Conservation (phyloP, 2,888 invertebrate species). For the Dryocosmus kuriphilus region DNA sequence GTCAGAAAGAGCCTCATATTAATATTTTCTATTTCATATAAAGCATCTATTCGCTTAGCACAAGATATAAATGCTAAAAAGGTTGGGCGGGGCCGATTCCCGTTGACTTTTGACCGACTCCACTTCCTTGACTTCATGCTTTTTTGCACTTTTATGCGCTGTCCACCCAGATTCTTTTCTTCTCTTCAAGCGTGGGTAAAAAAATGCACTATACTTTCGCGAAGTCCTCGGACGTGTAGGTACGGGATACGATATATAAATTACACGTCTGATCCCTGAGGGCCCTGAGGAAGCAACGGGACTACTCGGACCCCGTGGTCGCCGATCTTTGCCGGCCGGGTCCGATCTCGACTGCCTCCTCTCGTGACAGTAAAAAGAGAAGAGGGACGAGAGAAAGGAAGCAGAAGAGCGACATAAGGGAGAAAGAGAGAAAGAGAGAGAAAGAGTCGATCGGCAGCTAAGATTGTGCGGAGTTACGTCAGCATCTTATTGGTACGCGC, state of each 20-base stretch:
- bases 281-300: slow-evolving; percentile 73
- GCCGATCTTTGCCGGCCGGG: slow-evolving; percentile 61
- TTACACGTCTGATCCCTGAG: slow-evolving; percentile 73
- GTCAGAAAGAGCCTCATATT: neutral
- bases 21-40: neutral
- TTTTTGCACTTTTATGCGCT: neutral
- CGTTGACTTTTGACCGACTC: neutral
- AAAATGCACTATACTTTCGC: slow-evolving; percentile 64
- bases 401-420: slow-evolving; percentile 43
- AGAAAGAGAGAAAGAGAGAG: slow-evolving; percentile 44
- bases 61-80: neutral
- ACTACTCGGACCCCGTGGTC: slow-evolving; percentile 61
- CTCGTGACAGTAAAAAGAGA: slow-evolving; percentile 67
- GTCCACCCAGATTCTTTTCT: slow-evolving; percentile 44
- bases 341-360: slow-evolving; percentile 53
- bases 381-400: slow-evolving; percentile 46
- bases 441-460: slow-evolving; percentile 66
- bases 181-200: slow-evolving; percentile 53
- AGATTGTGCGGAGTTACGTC: slow-evolving; percentile 74
- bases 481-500: slow-evolving; percentile 73
- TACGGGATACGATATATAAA: slow-evolving; percentile 73
- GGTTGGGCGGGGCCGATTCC: neutral
- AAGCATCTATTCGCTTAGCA: neutral
- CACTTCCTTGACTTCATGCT: neutral
- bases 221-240: slow-evolving; percentile 57